Evolutionary conservation across 2,888 invertebrate species (phyloP).

Genomic region (Himalopsyche anomala): DNA sequence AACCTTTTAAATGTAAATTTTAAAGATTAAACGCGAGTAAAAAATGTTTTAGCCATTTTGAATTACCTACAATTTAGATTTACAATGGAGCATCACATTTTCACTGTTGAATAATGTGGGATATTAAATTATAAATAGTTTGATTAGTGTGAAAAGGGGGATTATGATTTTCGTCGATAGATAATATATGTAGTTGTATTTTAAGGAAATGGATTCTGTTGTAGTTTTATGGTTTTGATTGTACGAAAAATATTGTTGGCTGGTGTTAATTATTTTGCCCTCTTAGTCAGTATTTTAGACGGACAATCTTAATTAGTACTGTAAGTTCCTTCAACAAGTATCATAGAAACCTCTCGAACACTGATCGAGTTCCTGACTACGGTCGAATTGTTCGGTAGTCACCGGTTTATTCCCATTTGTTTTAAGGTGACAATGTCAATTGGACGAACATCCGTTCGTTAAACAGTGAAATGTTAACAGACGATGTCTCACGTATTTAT

Average conservation of each 20-base stretch:
- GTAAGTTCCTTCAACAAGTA: neutral
- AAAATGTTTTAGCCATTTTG: too few species aligned
- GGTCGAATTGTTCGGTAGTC: neutral
- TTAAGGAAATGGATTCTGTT: too few species aligned
- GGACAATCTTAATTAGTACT: neutral
- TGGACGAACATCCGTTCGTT: conserved; percentile 21
- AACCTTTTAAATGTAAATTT: too few species aligned
- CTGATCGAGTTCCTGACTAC: neutral
- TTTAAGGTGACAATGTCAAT: conserved; percentile 2
- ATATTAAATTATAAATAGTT: too few species aligned
- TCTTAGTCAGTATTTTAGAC: neutral
- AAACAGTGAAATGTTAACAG: neutral
- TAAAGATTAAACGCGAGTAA: too few species aligned
- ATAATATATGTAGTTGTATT: too few species aligned
- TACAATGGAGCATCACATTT: too few species aligned
- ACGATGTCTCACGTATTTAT: conserved; percentile 17
- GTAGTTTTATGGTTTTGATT: too few species aligned
- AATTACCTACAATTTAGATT: too few species aligned
- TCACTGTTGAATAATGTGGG: too few species aligned
- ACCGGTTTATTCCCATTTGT: conserved; percentile 20
- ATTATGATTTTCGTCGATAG: too few species aligned
- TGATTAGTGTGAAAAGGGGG: too few species aligned
- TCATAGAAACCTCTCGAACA: neutral
- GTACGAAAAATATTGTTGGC: neutral
- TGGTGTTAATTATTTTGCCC: neutral